A percentile compares a stretch with the other conserved stretches of the same genome.
Conservation (phyloP, 2,113 vertebrate genomes). For the Megaleporinus macrocephalus region DNA sequence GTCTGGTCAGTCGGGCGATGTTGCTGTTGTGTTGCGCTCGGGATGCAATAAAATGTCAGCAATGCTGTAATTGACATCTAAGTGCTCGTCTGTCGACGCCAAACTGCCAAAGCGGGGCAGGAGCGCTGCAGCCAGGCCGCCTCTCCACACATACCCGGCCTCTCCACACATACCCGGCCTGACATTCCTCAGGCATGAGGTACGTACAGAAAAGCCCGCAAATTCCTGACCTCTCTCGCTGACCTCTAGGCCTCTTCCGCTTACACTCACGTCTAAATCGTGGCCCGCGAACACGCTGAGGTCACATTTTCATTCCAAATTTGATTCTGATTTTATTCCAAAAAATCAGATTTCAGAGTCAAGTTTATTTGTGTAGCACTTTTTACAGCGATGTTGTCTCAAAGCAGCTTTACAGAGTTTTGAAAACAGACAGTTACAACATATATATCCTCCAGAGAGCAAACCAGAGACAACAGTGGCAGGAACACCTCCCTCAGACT, state of each 20-base stretch:
- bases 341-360: too few relatives aligned
- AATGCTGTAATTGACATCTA: slow-evolving; percentile 69
- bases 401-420: too few relatives aligned
- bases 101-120: slow-evolving; percentile 64
- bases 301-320: too few relatives aligned
- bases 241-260: slow-evolving; percentile 11
- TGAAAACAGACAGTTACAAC: too few relatives aligned
- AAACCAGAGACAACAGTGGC: too few relatives aligned
- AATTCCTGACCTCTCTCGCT: slow-evolving; percentile 8
- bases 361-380: too few relatives aligned
- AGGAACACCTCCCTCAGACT: too few relatives aligned
- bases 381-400: too few relatives aligned
- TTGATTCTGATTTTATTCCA: too few relatives aligned
- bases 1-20: background rate
- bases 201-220: slow-evolving; percentile 1
- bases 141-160: background rate
- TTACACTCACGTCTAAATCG: background rate
- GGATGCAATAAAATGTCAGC: slow-evolving; percentile 69
- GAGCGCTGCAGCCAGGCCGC: slow-evolving; percentile 27
- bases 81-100: slow-evolving; percentile 68
- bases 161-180: background rate
- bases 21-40: slow-evolving; percentile 51
- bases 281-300: background rate
- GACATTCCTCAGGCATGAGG: slow-evolving; percentile 41
- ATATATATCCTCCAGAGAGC: too few relatives aligned